These are phyloP conservation scores for Procavia capensis DNA, from an alignment of 2,113 vertebrate genomes.

Conservation along the genomic window DNA sequence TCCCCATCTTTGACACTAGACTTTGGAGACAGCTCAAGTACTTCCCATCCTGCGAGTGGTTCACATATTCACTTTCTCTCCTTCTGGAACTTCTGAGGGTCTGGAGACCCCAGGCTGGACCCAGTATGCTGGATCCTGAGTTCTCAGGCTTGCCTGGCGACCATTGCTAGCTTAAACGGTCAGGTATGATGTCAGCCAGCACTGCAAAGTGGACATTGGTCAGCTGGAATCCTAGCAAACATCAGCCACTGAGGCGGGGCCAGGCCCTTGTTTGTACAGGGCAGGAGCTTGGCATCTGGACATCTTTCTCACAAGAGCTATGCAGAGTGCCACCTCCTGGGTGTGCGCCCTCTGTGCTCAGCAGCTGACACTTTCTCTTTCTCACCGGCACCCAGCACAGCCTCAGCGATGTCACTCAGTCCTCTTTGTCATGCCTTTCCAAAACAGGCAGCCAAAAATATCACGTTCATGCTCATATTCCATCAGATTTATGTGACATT, in stretches of 20 bases:
- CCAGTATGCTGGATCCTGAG: too few relatives aligned
- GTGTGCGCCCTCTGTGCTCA: not conserved
- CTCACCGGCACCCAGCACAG: not conserved
- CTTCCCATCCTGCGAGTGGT: not conserved
- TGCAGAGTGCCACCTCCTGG: not conserved
- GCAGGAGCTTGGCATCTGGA: rapidly evolving
- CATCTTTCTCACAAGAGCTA: rapidly evolving
- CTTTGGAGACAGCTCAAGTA: not conserved
- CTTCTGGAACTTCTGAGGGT: not conserved
- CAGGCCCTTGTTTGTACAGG: not conserved
- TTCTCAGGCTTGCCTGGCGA: rapidly evolving
- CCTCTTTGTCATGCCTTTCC: not conserved
- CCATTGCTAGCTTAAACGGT: rapidly evolving
- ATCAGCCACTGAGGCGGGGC: rapidly evolving
- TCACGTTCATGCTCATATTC: not conserved
- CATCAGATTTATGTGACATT: not conserved
- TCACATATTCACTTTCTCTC: not conserved
- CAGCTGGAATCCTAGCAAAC: not conserved
- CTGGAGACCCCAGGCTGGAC: not conserved
- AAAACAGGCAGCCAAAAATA: not conserved
- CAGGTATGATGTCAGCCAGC: rapidly evolving
- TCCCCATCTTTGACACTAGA: not conserved
- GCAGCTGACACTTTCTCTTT: not conserved
- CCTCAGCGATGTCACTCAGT: not conserved
- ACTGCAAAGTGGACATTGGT: rapidly evolving